phyloP scores from a whole-genome alignment of 1,140 invertebrate genomes.

The Bicyclus anynana region DNA sequence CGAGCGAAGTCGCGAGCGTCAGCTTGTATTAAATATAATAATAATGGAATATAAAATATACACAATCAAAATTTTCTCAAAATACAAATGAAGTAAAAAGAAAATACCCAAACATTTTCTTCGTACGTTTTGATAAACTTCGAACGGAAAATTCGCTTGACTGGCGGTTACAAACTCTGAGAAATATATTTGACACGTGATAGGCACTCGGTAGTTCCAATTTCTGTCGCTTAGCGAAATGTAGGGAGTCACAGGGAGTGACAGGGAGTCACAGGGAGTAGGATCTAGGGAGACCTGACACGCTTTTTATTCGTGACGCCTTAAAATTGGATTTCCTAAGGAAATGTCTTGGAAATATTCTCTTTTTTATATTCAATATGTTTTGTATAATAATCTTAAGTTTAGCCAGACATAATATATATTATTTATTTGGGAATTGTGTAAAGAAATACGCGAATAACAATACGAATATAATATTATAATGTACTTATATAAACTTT shows the following conservation, averaged over 20 bases:
- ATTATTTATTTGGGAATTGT: no score
- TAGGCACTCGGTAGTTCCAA: neutral
- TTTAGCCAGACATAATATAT: no score
- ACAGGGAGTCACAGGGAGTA: neutral
- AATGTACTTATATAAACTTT: no score
- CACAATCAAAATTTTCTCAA: no score
- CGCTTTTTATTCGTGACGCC: neutral
- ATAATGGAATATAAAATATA: no score
- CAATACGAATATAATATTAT: no score
- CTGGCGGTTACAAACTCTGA: neutral
- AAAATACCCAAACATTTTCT: neutral
- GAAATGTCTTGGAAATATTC: neutral
- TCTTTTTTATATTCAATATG: neutral
- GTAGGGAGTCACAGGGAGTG: no score
- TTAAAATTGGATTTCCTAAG: neutral
- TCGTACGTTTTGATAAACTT: neutral
- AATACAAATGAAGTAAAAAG: neutral
- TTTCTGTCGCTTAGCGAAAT: no score
- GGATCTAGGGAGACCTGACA: neutral
- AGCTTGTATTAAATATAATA: no score
- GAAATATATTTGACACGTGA: neutral
- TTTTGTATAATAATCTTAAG: no score
- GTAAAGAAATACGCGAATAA: no score
- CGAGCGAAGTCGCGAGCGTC: no score
- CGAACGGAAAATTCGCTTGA: neutral